Evolutionary conservation across 2,113 vertebrate species (phyloP), one percentile per base, ranked within the genome.

Genomic region (Bolborhynchus lineola): DNA sequence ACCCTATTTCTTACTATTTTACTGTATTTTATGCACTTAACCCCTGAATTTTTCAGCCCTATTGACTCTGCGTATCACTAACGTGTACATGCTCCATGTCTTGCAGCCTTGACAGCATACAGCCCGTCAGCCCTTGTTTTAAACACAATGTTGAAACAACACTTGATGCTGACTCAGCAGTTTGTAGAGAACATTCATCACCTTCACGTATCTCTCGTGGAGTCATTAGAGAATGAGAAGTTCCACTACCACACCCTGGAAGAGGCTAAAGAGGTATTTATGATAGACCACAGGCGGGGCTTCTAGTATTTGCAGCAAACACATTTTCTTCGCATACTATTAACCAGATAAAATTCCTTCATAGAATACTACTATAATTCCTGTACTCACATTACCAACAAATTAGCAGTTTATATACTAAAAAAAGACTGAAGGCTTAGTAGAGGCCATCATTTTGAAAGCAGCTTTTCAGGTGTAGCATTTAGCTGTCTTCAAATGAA

Each of bases 231-330:
- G 9, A 83, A 64, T 0, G 98, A 99, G 19, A 49, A 95, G 17
- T 99, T 99, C 97, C 98, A 97, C 91, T 99, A 99, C 97, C 99
- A 98, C 23, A 99, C 97, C 3, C 97, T 99, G 96, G 98, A 99
- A 89, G 98, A 99, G 47, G 96, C 98, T 53, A 98, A 98, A 67
- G 97, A 99, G 98, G 99, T 99, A 97, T 93, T 76, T 25, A 0
- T 8, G 25, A 35, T 3, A 44, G 47, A 17, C 14, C 46, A 9
- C 16, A 17, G 2, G 15, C 57, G 24, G 57, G n/a, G 57, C 19
- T 55, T 26, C 41, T 1, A 3, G 9, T 9, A 39, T 11, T 35
- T 44, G 59, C 49, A 17, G 49, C 57, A 52, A 71, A 64, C 16
- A 3, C 2, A 6, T 9, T 76, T 86, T 76, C 37, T 59, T 59